Base-by-base conservation (phyloP, 2,797 vertebrate genomes). In the Enteromius unitaeniatus region DNA sequence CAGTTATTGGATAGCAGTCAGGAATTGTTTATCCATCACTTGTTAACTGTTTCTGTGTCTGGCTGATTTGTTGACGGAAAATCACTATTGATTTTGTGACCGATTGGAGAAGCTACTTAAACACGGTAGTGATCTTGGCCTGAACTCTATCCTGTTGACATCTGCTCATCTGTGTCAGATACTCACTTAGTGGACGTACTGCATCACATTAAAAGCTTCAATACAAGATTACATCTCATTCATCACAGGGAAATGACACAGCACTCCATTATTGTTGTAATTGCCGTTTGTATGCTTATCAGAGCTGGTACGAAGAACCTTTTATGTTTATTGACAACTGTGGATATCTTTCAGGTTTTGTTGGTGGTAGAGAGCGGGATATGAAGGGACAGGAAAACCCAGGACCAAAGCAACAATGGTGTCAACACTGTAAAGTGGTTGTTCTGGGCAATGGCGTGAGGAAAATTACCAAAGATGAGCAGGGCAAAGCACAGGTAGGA, bases 391-490 rank as follows among this genome's bases (percentile, higher is more conserved):
- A 92, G 9, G 95, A 93, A 62, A 91, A 94, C 87, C 89, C 95
- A 1, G 95, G 93, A 0, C 88, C 95, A 89, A 96, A 96, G 85
- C 96, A 97, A 7, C 97, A 97, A 13, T 99, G 98, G 98, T 99
- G 98, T 89, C 97, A 96, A 85, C 95, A 99, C 89, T 99, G 98
- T 92, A 98, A 97, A 88, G 97, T 99, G 74, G 98, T 99, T 47
- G 95, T 99, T 88, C 95, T 99, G 84, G 98, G 98, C 65, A 97
- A 95, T 26, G 97, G 97, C 1, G 98, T 99, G 49, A 94, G 96
- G 86, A 99, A 98, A 90, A 93, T 96, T 23, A 89, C 93, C 90
- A 96, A 94, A 93, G 97, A 98, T 80, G 93, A 96, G 68, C 89
- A 92, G 83, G 81, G 45, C 81, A 84, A 90, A 60, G 93, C 86